Evolutionary conservation across 2,888 invertebrate genomes (phyloP), one percentile per base, ranked within the genome.

Genomic region (Flabesymbios commensalis): DNA sequence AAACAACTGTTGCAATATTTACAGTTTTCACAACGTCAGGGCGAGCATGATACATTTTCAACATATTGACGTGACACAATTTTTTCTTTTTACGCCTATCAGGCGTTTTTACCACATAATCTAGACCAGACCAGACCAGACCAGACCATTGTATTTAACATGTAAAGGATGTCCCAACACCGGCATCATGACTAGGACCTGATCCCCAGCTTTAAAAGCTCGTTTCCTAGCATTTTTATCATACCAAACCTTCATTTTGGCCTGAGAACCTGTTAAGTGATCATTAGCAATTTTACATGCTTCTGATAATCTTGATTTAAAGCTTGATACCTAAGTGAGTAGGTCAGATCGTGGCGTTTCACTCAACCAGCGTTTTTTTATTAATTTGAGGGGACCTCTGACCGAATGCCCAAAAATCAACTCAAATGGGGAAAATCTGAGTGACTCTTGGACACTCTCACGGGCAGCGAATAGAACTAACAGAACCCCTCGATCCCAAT

Each of bases 351-450:
- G n/a, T n/a, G 29, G 28, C 7, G 14, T 32, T 49, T 31, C 49
- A 14, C 14, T 5, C 10, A 49, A 22, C 32, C 19, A 55, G 7
- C 17, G 26, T 7, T 57, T 48, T 26, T 49, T 57, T 32, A 57
- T 10, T 22, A 57, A 22, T 28, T 57, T 49, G 22, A 57, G n/a
- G 7, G 48, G 57, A 17, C 57, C 33, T 24, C 57, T 32, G 5
- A 57, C 57, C 14, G 17, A 10, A 24, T 57, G 57, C 7, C 57
- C 57, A 49, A 49, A 57, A 7, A 49, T 36, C 3, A 57, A 33
- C 24, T 57, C 57, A 57, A 49, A 57, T 5, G 57, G 48, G 26
- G 48, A 49, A 29, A 57, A 57, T n/a, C 57, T 33, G 7, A 48
- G 32, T 29, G 48, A 48, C n/a, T 57, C 57, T 32, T 48, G 57